Evolutionary conservation across 2,888 invertebrate genomes (phyloP), one percentile per base, ranked within the genome.

Genomic region (Anarsia innoxiella): DNA sequence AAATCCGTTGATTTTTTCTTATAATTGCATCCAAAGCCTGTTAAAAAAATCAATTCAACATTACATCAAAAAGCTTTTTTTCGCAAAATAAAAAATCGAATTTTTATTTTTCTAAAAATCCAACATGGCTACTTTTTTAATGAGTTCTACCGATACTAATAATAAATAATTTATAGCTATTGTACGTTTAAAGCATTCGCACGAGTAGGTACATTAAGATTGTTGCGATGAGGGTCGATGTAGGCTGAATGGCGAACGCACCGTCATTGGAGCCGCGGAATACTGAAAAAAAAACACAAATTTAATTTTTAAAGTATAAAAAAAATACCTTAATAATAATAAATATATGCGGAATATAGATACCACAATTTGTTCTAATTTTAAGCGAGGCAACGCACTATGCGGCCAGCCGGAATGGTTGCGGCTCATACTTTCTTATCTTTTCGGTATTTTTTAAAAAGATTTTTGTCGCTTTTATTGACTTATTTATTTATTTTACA

Each of bases 151-250:
- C 25, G 25, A n/a, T 49, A 53, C 59, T 71, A 73, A 65, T 56
- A 74, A 82, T 79, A 78, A 80, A 76, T 78, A 74, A 60, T 59
- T 62, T 56, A 60, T 9, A 32, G 41, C 60, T 73, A 74, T 27
- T 26, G 12, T 35, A 23, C 23, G 42, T 50, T 69, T 77, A 80
- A 42, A 76, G 51, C 71, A 68, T 73, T 69, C 83, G 82, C 10
- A 82, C 70, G 37, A 83, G 68, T 2, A 83, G 59, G 43, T 79
- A 83, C 66, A 80, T 80, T 35, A 79, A 48, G 8, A 66, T 49
- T 1, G 78, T 51, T 0, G 74, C 56, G 1, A 77, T 28, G 1
- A 67, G 42, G 1, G 58, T 47, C 10, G 61, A 42, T 0, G 66
- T 33, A 10, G 75, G 61, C 16, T 56, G 51, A 12, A 65, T 53